Evolutionary conservation across 2,797 vertebrate species (phyloP).

Genomic region (Picus viridis): DNA sequence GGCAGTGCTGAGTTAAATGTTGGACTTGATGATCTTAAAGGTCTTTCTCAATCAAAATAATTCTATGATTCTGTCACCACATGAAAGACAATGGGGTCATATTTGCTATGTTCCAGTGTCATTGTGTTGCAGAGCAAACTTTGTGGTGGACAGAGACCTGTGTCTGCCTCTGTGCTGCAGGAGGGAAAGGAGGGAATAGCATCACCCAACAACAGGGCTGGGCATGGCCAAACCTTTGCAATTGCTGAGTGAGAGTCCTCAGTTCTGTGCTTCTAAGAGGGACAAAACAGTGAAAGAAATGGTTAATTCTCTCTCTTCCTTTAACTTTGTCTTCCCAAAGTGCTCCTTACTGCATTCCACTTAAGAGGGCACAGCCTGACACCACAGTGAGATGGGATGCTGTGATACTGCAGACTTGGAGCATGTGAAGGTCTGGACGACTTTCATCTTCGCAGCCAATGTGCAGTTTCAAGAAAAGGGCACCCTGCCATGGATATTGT

Average conservation of each 20-base stretch:
- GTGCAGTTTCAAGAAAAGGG: not conserved
- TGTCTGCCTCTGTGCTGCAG: not conserved
- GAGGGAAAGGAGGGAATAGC: not conserved
- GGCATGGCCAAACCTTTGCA: rapidly evolving
- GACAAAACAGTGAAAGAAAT: not conserved
- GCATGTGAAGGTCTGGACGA: not conserved
- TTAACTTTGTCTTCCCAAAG: not conserved
- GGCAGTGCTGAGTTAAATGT: not conserved
- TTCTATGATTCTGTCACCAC: not conserved
- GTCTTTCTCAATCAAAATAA: not conserved
- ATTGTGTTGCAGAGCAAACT: not conserved
- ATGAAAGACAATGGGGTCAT: not conserved
- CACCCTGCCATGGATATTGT: not conserved
- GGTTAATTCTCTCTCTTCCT: not conserved
- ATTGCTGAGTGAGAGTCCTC: not conserved
- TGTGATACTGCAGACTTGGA: not conserved
- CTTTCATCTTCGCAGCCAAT: not conserved
- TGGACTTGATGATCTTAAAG: not conserved
- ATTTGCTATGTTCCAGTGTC: not conserved
- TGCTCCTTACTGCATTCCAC: not conserved
- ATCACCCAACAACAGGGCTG: not conserved
- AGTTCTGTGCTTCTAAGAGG: not conserved
- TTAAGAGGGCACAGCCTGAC: not conserved
- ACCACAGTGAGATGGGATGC: not conserved
- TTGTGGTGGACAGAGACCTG: not conserved